A percentile compares a stretch with the other conserved stretches of the same genome.
phyloP scores from a whole-genome alignment of 2,113 vertebrate species.

The Callionymus lyra region DNA sequence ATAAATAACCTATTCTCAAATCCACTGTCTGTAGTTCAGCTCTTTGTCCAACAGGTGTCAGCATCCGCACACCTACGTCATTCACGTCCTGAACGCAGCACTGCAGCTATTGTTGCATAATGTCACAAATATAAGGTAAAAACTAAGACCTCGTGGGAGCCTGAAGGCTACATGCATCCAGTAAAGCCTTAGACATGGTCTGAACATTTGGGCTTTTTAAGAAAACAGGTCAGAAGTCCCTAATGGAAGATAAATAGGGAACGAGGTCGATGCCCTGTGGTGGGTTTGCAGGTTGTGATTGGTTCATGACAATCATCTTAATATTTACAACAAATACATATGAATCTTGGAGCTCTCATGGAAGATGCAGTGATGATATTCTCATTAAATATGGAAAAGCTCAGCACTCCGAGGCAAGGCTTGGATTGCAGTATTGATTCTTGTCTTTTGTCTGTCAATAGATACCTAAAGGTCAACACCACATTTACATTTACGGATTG shows the following conservation, averaged over 20 bases:
- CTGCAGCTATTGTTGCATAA: slow-evolving; percentile 1
- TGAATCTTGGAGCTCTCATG: no score
- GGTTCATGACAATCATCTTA: no score
- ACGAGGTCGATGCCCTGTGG: slow-evolving; percentile 1
- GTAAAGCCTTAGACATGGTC: no score
- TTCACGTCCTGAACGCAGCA: slow-evolving; percentile 1
- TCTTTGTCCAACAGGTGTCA: slow-evolving; percentile 33
- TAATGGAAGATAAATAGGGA: background rate
- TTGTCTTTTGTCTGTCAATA: no score
- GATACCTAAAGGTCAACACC: no score
- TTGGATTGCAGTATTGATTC: background rate
- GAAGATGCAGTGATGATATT: no score
- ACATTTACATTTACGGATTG: no score
- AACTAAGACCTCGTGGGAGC: background rate
- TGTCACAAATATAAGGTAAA: background rate
- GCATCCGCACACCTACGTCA: slow-evolving; percentile 3
- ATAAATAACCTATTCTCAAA: no score
- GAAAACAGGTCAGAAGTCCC: no score
- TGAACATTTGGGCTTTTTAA: no score
- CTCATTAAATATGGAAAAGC: slow-evolving; percentile 15
- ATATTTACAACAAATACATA: no score
- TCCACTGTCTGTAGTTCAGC: slow-evolving; percentile 1
- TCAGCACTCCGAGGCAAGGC: slow-evolving; percentile 2
- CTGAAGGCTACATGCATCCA: no score
- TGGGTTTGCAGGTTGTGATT: background rate